phyloP scores from a whole-genome alignment of 2,888 invertebrate genomes.

The Minunthozetes semirufus region DNA sequence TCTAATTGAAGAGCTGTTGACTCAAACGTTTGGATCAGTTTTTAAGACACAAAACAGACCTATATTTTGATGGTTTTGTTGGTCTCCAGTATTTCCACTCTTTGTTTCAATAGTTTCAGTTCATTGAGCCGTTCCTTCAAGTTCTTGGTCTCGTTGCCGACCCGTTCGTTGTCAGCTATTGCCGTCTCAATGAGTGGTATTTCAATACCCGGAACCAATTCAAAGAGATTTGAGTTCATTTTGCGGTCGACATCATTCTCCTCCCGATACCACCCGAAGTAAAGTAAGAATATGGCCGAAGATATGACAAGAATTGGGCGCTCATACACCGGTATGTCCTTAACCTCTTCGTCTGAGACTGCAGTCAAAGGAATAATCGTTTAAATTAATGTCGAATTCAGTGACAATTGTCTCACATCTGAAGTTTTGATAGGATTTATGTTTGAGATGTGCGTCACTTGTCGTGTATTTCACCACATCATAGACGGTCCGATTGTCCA shows the following conservation, averaged over 20 bases:
- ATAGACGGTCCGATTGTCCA: no score
- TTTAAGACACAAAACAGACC: no score
- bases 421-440: slow-evolving; percentile 29
- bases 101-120: slow-evolving; percentile 26
- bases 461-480: slow-evolving; percentile 19
- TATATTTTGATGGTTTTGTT: no score
- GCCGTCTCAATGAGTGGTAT: slow-evolving; percentile 35
- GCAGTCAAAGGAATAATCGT: background rate
- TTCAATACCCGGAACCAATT: slow-evolving; percentile 34
- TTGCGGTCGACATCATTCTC: slow-evolving; percentile 35
- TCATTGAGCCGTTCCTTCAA: slow-evolving; percentile 29
- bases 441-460: slow-evolving; percentile 31
- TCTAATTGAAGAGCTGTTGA: no score
- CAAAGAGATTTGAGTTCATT: slow-evolving; percentile 23
- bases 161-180: slow-evolving; percentile 2
- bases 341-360: slow-evolving; percentile 18
- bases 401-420: slow-evolving; percentile 15
- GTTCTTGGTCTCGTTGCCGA: slow-evolving; percentile 15
- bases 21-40: no score
- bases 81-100: background rate
- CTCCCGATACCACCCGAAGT: slow-evolving; percentile 37
- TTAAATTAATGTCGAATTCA: no score
- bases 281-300: slow-evolving; percentile 20
- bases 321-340: slow-evolving; percentile 9
- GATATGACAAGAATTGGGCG: slow-evolving; percentile 1